phyloP scores from a whole-genome alignment of 2,113 vertebrate genomes.

The Nyctibius bracteatus region DNA sequence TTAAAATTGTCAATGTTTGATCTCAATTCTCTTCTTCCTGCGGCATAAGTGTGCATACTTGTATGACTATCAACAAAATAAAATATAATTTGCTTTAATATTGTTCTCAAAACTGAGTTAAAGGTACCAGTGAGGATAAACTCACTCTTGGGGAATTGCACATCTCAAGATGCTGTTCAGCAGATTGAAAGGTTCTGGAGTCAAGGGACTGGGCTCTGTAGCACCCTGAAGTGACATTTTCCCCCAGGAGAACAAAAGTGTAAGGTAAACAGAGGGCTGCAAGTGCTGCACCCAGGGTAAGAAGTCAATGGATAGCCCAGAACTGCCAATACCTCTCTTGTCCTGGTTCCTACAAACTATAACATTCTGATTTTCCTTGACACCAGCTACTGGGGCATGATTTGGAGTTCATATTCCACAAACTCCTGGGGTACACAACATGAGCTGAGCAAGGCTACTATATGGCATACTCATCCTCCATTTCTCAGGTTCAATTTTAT shows the following conservation, averaged over 20 bases:
- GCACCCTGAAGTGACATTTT: neutral
- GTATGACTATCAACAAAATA: neutral
- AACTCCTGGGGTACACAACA: neutral
- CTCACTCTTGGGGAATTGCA: neutral
- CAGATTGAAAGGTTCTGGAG: neutral
- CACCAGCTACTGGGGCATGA: neutral
- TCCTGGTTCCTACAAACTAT: neutral
- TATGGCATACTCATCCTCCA: neutral
- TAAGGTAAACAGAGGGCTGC: neutral
- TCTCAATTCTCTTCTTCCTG: neutral
- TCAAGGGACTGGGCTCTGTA: neutral
- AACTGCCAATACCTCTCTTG: neutral
- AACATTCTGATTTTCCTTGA: neutral
- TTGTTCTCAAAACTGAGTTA: neutral
- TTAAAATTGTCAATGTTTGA: neutral
- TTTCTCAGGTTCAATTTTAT: neutral
- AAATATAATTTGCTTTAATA: neutral
- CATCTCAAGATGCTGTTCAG: neutral
- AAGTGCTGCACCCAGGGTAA: neutral
- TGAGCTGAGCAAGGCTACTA: neutral
- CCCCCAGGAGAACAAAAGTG: neutral
- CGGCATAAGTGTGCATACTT: neutral
- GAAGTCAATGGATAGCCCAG: neutral
- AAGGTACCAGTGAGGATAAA: neutral
- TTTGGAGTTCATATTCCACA: neutral